Evolutionary conservation across 2,797 vertebrate species (phyloP).

Genomic region (Chrysocyon brachyurus): DNA sequence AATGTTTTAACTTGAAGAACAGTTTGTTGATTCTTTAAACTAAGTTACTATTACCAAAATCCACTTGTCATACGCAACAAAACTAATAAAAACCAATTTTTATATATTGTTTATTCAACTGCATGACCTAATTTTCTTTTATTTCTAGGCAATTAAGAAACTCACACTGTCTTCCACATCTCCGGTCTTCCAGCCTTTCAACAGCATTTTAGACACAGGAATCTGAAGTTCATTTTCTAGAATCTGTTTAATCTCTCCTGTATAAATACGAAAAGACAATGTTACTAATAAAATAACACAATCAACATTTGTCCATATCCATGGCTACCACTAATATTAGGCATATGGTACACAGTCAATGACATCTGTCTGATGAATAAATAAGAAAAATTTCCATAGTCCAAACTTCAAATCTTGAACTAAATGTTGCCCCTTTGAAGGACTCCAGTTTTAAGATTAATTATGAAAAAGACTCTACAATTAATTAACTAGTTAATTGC

Average conservation of each 20-base stretch:
- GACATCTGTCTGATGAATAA: conserved; percentile 45
- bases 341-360: not conserved
- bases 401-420: conserved; percentile 53
- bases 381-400: conserved; percentile 48
- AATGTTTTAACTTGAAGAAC: conserved; percentile 60
- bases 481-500: conserved; percentile 17
- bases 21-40: conserved; percentile 44
- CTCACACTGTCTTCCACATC: conserved; percentile 98
- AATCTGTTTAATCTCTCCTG: conserved; percentile 98
- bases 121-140: conserved; percentile 49
- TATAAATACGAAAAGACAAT: conserved; percentile 81
- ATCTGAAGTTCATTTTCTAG: conserved; percentile 97
- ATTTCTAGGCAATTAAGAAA: conserved; percentile 84
- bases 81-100: conserved; percentile 70
- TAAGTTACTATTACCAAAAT: conserved; percentile 62
- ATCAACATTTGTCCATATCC: conserved; percentile 43
- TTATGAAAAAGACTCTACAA: conserved; percentile 48
- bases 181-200: conserved; percentile 99
- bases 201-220: conserved; percentile 98
- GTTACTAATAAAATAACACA: conserved; percentile 67
- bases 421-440: not conserved
- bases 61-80: conserved; percentile 57
- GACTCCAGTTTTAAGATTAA: conserved; percentile 51
- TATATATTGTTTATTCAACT: conserved; percentile 38
- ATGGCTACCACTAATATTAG: conserved; percentile 51